phyloP scores from a whole-genome alignment of 1,140 invertebrate species.

The Frieseomelitta varia region DNA sequence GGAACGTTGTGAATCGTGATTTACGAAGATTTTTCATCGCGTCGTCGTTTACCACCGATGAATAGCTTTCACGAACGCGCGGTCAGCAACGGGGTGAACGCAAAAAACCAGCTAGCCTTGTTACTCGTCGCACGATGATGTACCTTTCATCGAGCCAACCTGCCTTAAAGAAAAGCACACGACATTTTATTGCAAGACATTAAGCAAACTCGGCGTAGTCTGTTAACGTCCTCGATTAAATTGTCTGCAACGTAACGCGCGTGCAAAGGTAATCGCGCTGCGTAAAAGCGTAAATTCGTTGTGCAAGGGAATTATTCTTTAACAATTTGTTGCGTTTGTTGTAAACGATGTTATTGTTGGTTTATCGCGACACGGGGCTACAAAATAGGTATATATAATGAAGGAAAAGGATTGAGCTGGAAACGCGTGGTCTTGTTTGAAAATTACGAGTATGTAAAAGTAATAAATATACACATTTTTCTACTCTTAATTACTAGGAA shows the following conservation, averaged over 20 bases:
- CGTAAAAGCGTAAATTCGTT: neutral
- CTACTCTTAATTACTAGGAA: too few relatives aligned
- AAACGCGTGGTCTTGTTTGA: neutral
- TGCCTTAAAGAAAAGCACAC: neutral
- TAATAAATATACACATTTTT: too few relatives aligned
- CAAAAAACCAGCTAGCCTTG: slow-evolving; percentile 47
- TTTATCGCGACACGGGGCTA: neutral
- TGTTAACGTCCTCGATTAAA: slow-evolving; percentile 19
- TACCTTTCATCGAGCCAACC: slow-evolving; percentile 22
- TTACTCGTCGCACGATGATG: slow-evolving; percentile 14
- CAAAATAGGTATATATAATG: neutral
- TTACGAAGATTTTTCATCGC: slow-evolving; percentile 23
- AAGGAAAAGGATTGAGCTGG: neutral
- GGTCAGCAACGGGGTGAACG: neutral
- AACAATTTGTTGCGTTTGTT: neutral
- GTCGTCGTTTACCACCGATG: slow-evolving; percentile 7
- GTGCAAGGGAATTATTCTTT: neutral
- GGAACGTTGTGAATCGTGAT: slow-evolving; percentile 6
- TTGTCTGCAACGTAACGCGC: slow-evolving; percentile 4
- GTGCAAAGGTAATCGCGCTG: neutral
- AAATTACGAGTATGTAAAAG: neutral
- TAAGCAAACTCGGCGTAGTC: neutral
- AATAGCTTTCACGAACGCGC: neutral
- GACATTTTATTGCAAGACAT: slow-evolving; percentile 23
- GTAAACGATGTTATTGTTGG: neutral